A percentile compares a stretch with the other conserved stretches of the same genome.
These are phyloP conservation scores for Melanotus villosus DNA, from an alignment of 2,888 invertebrate genomes.

Conservation along the genomic window DNA sequence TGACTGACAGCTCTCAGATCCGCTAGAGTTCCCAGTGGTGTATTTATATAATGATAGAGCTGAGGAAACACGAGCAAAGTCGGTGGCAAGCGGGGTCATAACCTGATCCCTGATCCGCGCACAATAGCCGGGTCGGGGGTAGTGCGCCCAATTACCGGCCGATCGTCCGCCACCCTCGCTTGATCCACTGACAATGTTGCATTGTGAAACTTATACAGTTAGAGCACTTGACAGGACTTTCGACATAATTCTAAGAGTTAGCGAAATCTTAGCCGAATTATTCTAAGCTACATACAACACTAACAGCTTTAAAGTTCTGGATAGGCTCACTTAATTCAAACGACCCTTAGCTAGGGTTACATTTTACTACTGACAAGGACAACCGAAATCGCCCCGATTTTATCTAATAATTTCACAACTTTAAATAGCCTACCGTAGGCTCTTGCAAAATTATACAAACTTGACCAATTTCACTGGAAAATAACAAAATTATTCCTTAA, in stretches of 20 bases:
- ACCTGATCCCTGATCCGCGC: conserved; percentile 64
- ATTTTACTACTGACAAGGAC: conserved; percentile 10
- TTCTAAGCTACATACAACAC: conserved; percentile 44
- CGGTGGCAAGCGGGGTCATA: conserved; percentile 63
- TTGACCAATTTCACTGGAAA: too few relatives aligned
- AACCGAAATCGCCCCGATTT: too few relatives aligned
- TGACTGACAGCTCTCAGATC: conserved; percentile 65
- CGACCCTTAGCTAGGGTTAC: conserved; percentile 29
- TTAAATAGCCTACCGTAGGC: too few relatives aligned
- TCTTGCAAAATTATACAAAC: too few relatives aligned
- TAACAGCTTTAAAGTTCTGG: conserved; percentile 43
- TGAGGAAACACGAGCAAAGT: conserved; percentile 60
- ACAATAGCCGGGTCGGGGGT: conserved; percentile 54
- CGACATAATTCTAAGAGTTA: conserved; percentile 51
- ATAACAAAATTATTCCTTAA: too few relatives aligned
- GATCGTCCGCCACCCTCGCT: conserved; percentile 48
- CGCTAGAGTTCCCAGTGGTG: conserved; percentile 65
- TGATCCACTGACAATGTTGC: conserved; percentile 50
- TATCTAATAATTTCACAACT: not conserved
- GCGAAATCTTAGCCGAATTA: conserved; percentile 48
- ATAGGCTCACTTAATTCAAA: conserved; percentile 40
- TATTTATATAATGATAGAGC: conserved; percentile 68
- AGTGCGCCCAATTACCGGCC: conserved; percentile 56
- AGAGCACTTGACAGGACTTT: conserved; percentile 49
- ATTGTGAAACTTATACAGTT: conserved; percentile 51